Conservation (phyloP, 2,797 vertebrate genomes). For the Calcarius lapponicus region DNA sequence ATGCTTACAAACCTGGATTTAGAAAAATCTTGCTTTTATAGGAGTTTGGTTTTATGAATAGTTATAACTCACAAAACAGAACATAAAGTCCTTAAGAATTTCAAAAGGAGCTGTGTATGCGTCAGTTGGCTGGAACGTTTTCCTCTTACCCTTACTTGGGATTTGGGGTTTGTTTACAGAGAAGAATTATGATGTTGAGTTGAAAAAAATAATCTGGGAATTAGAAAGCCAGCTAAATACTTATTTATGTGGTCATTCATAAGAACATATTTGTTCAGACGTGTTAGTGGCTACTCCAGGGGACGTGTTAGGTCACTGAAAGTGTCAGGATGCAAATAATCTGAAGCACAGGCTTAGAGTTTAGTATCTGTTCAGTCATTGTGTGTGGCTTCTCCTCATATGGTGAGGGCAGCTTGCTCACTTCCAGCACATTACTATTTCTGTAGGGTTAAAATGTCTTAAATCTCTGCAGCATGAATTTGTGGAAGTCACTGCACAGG, state of each 20-base stretch:
- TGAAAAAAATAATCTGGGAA: not conserved
- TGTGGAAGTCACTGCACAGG: not conserved
- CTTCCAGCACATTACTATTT: not conserved
- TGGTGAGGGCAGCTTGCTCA: not conserved
- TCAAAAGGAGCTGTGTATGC: not conserved
- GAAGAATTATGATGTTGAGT: not conserved
- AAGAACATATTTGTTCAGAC: not conserved
- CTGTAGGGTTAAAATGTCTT: not conserved
- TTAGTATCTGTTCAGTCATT: not conserved
- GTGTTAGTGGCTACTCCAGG: not conserved
- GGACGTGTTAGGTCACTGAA: not conserved
- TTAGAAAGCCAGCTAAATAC: not conserved
- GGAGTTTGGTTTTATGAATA: not conserved
- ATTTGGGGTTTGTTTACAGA: not conserved
- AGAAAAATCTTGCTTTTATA: not conserved
- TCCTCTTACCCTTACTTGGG: not conserved
- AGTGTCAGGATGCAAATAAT: not conserved
- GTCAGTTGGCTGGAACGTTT: not conserved
- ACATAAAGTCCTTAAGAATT: not conserved
- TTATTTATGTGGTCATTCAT: not conserved
- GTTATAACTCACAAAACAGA: not conserved
- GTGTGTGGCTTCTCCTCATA: not conserved
- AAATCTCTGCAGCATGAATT: not conserved
- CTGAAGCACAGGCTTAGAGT: not conserved
- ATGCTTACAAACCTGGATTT: not conserved